phyloP scores from a whole-genome alignment of 2,888 invertebrate genomes.

The Tachina lurida region DNA sequence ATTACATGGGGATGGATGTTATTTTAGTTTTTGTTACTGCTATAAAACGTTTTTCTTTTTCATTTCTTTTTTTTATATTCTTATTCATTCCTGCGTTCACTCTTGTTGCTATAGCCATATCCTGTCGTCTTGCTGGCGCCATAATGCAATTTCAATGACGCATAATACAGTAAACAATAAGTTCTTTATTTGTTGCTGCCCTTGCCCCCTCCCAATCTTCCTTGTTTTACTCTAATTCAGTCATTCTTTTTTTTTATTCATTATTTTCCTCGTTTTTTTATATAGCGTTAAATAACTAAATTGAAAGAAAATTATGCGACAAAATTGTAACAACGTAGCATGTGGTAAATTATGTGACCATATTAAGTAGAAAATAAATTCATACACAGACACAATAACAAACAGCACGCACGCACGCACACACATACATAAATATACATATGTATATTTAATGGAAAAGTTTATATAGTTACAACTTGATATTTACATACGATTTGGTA shows the following conservation, averaged over 20 bases:
- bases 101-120: conserved; percentile 64
- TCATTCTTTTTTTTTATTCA: conserved; percentile 35
- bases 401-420: background rate
- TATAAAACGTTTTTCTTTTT: conserved; percentile 48
- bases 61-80: background rate
- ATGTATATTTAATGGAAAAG: conserved; percentile 13
- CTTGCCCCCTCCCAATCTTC: background rate
- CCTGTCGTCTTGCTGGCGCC: conserved; percentile 71
- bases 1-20: conserved; percentile 58
- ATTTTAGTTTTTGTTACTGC: conserved; percentile 29
- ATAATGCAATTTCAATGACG: conserved; percentile 73
- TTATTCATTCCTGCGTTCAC: conserved; percentile 22
- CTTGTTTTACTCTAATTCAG: conserved; percentile 4
- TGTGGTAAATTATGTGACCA: conserved; percentile 72
- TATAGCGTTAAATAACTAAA: conserved; percentile 69
- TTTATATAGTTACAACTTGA: background rate
- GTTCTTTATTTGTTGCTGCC: conserved; percentile 40
- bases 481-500: background rate
- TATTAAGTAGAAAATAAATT: conserved; percentile 56
- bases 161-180: conserved; percentile 71
- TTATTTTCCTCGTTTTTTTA: conserved; percentile 23
- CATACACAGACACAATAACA: background rate
- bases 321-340: conserved; percentile 70
- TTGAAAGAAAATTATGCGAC: conserved; percentile 73
- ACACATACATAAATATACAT: background rate